Base-by-base conservation (phyloP, 2,888 invertebrate species). In the Callyntrura sp. region DNA sequence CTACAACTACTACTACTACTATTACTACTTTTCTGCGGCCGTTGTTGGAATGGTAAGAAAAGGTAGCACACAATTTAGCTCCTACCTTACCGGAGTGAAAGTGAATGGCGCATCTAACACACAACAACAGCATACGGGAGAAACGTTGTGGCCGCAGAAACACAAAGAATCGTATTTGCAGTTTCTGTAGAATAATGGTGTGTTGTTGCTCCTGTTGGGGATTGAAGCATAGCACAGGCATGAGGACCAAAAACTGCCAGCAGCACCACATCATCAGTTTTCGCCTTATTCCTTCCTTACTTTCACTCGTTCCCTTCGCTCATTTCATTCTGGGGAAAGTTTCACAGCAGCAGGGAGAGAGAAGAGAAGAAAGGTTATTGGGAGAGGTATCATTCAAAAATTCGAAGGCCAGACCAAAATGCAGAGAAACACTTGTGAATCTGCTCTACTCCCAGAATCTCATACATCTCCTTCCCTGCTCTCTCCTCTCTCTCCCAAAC, bases 221-320 rank as follows among this genome's bases (percentile, higher is more conserved):
- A 57, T 11, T n/a, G 79, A 28, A 78, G 78, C 14, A 35, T 23
- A 68, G 70, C 23, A n/a, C 48, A 45, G 17, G 35, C 23, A 78
- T 73, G 57, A 85, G 85, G 76, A 85, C 76, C 62, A 65, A 65
- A 62, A 57, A 65, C 35, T 65, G 76, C 68, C 73, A 57, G 73
- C 83, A 65, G 68, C 51, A 85, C 55, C 86, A 87, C 60, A 79
- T 79, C 70, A 87, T 87, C 86, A 87, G 79, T 62, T 85, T 65
- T 28, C 28, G 81, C 35, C 62, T 85, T 68, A 35, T 62, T 68
- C 68, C 14, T 62, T 62, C 12, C 14, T 68, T 70, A 35, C 60
- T 76, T 68, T 76, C 57, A 17, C 57, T 57, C 23, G 43, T 45
- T 76, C 11, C 14, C 55, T 68, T 51, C n/a, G n/a, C 62, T 76